Conservation (phyloP, 2,888 invertebrate species). For the Drosophila antonietae region DNA sequence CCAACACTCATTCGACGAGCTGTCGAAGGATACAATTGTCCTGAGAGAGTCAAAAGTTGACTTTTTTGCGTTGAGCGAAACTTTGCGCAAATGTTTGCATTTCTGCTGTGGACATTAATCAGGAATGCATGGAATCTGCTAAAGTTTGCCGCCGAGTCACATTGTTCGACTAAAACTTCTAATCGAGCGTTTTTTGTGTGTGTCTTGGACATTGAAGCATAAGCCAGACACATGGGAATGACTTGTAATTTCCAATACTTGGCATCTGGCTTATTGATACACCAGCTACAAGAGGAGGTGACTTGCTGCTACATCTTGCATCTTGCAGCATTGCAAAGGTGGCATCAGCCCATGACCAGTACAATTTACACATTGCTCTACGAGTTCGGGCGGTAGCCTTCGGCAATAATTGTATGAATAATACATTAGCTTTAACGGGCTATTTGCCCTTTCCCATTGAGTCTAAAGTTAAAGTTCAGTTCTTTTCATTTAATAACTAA, state of each 20-base stretch:
- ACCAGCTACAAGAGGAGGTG: constrained; percentile 8
- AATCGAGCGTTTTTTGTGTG: constrained; percentile 36
- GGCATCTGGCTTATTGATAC: constrained; percentile 28
- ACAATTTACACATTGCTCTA: background rate
- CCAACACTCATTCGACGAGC: background rate
- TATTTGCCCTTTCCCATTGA: constrained; percentile 1
- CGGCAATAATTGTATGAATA: constrained; percentile 63
- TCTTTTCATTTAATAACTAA: background rate
- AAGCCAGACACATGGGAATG: constrained; percentile 36
- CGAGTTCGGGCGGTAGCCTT: background rate
- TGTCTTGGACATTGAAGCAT: constrained; percentile 47
- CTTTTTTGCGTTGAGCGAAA: constrained; percentile 21
- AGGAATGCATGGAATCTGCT: constrained; percentile 81
- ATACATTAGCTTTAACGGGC: constrained; percentile 36
- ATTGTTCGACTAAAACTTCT: constrained; percentile 45
- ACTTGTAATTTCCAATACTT: constrained; percentile 25
- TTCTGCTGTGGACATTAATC: constrained; percentile 77
- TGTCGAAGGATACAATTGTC: background rate
- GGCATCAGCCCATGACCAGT: background rate
- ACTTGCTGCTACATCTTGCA: background rate
- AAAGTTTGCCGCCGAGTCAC: constrained; percentile 59
- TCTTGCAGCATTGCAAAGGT: background rate
- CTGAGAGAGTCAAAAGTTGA: constrained; percentile 24
- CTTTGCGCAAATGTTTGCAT: constrained; percentile 70
- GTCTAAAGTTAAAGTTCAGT: background rate